These are phyloP conservation scores for Gymnopithys bicolor DNA, from an alignment of 2,797 vertebrate species.

Conservation along the genomic window DNA sequence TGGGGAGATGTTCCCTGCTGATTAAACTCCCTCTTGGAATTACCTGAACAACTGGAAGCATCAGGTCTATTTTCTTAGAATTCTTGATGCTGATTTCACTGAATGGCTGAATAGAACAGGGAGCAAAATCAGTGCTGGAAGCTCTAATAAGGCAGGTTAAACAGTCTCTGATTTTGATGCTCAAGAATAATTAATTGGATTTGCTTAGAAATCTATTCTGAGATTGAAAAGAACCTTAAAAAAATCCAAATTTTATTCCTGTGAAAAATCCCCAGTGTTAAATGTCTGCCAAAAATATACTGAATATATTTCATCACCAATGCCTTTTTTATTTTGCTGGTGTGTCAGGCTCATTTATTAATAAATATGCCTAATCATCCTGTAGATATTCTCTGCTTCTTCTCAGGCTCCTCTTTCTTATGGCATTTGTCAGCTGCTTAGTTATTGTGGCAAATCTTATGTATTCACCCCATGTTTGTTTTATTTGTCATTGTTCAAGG, in stretches of 20 bases:
- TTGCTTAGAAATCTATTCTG: neutral
- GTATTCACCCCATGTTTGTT: neutral
- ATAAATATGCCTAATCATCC: neutral
- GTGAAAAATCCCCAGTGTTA: neutral
- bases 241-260: neutral
- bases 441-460: neutral
- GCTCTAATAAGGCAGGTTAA: neutral
- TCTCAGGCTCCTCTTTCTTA: neutral
- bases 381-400: neutral
- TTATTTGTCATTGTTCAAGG: conserved; percentile 9
- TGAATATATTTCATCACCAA: neutral
- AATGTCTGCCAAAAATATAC: neutral
- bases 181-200: neutral
- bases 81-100: neutral
- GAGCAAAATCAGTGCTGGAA: neutral
- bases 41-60: neutral
- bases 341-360: neutral
- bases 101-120: neutral
- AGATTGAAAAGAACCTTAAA: neutral
- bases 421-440: neutral
- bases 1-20: neutral
- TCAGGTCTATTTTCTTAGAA: neutral
- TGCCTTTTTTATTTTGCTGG: neutral
- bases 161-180: neutral
- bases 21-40: neutral